Conservation (phyloP, 2,888 invertebrate species). For the Hydropsyche betteni region DNA sequence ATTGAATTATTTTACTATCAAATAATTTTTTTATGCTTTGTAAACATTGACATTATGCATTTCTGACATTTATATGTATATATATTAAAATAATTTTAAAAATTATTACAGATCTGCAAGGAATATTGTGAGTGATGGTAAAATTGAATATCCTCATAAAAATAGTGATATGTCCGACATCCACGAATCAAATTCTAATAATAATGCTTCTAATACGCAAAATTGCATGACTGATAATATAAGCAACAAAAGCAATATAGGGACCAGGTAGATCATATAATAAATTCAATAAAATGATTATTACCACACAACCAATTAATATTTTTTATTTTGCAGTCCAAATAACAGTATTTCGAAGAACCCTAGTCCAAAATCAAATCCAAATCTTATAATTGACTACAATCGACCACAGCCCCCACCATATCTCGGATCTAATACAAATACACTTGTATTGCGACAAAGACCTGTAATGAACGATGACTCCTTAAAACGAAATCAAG, state of each 20-base stretch:
- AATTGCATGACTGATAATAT: constrained; percentile 59
- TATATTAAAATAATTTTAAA: too few relatives aligned
- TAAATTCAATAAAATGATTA: background rate
- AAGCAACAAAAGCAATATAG: constrained; percentile 59
- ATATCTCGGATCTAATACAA: constrained; percentile 60
- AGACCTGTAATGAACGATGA: constrained; percentile 52
- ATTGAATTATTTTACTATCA: too few relatives aligned
- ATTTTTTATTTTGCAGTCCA: constrained; percentile 59
- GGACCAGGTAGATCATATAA: constrained; percentile 57
- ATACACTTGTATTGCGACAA: constrained; percentile 60
- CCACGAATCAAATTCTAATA: constrained; percentile 54
- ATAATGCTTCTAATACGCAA: constrained; percentile 58
- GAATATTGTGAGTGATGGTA: constrained; percentile 55
- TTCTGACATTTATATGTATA: too few relatives aligned
- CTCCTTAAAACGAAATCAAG: constrained; percentile 42
- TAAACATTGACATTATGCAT: too few relatives aligned
- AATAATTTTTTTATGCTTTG: too few relatives aligned
- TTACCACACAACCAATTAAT: background rate
- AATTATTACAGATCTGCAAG: constrained; percentile 56
- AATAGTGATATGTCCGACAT: constrained; percentile 54
- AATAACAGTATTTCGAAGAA: constrained; percentile 66
- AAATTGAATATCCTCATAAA: constrained; percentile 61
- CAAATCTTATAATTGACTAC: constrained; percentile 61
- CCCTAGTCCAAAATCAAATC: constrained; percentile 63
- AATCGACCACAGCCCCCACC: constrained; percentile 65